A percentile compares a stretch with the other conserved stretches of the same genome.
Conservation (phyloP, 2,113 vertebrate genomes). For the human region GRCh38 chr1:5725501-5726000, state of each 20-base stretch:
- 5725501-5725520: neutral
- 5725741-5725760: rapidly evolving
- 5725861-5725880: neutral
- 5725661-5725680: neutral
- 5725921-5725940: neutral
- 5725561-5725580: rapidly evolving
- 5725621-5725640: neutral
- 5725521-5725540: rapidly evolving
- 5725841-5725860: neutral
- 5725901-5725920: too few relatives aligned
- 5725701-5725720: neutral
- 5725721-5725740: neutral
- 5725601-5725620: rapidly evolving
- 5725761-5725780: neutral
- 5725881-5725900: rapidly evolving
- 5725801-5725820: neutral
- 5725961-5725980: neutral
- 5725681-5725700: rapidly evolving
- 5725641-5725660: rapidly evolving
- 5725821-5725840: rapidly evolving
- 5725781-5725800: rapidly evolving
- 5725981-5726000: neutral
- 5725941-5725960: neutral
- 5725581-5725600: neutral
- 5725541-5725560: rapidly evolving